phyloP scores from a whole-genome alignment of 2,113 vertebrate genomes.

The Carollia perspicillata region DNA sequence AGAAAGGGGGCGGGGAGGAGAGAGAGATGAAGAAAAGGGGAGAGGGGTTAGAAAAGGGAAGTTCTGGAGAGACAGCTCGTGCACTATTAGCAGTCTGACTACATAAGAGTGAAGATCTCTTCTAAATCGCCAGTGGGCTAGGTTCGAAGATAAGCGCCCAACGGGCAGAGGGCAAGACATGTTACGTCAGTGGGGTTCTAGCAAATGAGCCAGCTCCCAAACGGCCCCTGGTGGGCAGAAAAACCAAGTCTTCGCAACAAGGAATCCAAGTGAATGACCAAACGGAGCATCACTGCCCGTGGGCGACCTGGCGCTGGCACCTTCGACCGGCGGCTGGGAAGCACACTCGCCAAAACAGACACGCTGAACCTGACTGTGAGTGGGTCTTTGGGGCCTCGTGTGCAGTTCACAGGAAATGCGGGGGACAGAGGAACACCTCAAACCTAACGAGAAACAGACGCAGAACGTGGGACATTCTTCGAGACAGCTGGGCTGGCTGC shows the following conservation, averaged over 20 bases:
- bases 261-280: background rate
- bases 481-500: background rate
- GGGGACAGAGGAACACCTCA: background rate
- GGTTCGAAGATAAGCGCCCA: background rate
- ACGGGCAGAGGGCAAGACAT: background rate
- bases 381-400: background rate
- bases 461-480: background rate
- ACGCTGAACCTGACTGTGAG: background rate
- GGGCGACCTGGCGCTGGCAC: background rate
- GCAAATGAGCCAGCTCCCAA: background rate
- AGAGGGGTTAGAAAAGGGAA: background rate
- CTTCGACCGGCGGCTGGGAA: background rate
- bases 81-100: background rate
- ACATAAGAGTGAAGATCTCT: background rate
- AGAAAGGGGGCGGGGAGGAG: background rate
- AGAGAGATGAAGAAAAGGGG: background rate
- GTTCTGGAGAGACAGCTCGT: background rate
- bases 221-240: background rate
- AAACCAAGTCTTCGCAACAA: background rate
- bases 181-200: background rate
- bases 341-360: background rate
- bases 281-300: background rate
- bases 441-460: background rate
- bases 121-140: background rate
- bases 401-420: background rate